A percentile compares a stretch with the other conserved stretches of the same genome.
phyloP scores from a whole-genome alignment of 2,797 vertebrate genomes.

The Peromyscus nudipes region DNA sequence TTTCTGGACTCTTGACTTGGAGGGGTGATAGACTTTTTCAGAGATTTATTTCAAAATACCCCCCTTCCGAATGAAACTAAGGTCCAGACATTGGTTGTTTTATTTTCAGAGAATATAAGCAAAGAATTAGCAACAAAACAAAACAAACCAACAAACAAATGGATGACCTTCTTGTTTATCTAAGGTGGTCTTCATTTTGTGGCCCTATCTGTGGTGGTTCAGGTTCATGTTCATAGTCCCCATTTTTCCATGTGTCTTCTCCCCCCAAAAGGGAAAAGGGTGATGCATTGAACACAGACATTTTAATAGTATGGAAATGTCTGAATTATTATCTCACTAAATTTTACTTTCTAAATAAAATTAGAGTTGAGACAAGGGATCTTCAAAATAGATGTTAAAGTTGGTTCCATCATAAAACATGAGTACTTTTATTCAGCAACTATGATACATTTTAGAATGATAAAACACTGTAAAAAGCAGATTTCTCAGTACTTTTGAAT shows the following conservation, averaged over 20 bases:
- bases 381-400: slow-evolving; percentile 23
- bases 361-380: background rate
- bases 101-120: slow-evolving; percentile 13
- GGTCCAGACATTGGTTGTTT: background rate
- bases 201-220: background rate
- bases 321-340: slow-evolving; percentile 12
- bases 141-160: background rate
- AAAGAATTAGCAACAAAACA: background rate
- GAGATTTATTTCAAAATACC: background rate
- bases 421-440: background rate
- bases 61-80: background rate
- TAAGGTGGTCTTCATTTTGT: background rate
- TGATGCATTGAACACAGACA: background rate
- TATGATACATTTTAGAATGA: background rate
- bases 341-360: slow-evolving; percentile 54
- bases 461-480: background rate
- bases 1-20: background rate
- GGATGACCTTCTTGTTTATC: background rate
- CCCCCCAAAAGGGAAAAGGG: background rate
- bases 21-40: background rate
- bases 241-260: background rate
- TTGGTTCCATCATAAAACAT: slow-evolving; percentile 37
- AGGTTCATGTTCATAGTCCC: background rate
- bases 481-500: background rate
- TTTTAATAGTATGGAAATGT: slow-evolving; percentile 24